Evolutionary conservation across 2,797 vertebrate genomes (phyloP).

Genomic region (Enteromius argenteus): DNA sequence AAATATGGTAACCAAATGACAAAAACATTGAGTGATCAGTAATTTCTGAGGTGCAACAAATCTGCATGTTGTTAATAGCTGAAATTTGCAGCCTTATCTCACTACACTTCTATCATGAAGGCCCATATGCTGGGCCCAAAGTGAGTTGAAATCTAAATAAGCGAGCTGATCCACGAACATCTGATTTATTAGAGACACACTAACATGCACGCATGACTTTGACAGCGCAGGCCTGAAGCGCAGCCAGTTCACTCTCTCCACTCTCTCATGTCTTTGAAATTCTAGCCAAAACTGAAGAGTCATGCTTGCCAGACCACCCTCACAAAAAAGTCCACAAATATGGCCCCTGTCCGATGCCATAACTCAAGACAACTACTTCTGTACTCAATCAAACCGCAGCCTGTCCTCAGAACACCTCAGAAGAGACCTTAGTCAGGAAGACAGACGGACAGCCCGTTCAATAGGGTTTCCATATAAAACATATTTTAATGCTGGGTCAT

Average conservation of each 20-base stretch:
- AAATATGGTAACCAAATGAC: not conserved
- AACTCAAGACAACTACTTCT: slow-evolving; percentile 30
- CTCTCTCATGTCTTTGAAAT: slow-evolving; percentile 38
- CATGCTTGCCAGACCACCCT: slow-evolving; percentile 23
- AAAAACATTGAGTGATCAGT: not conserved
- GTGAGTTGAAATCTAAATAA: too few relatives aligned
- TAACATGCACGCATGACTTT: slow-evolving; percentile 1
- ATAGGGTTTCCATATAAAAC: not conserved
- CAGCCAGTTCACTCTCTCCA: slow-evolving; percentile 16
- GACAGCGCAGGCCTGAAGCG: not conserved
- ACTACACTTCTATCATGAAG: not conserved
- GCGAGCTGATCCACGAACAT: not conserved
- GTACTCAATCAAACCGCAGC: slow-evolving; percentile 10
- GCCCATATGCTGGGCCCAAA: not conserved
- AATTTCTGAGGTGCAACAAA: not conserved
- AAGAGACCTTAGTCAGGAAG: not conserved
- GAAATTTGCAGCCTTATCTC: not conserved
- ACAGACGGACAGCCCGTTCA: not conserved
- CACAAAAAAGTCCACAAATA: slow-evolving; percentile 28
- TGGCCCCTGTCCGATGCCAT: slow-evolving; percentile 27
- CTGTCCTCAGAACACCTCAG: slow-evolving; percentile 38
- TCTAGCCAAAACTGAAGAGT: slow-evolving; percentile 12
- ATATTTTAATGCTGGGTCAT: not conserved
- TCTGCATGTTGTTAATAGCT: not conserved
- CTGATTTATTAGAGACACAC: slow-evolving; percentile 16